These are phyloP conservation scores for Microtus oregoni DNA, from an alignment of 2,113 vertebrate genomes.

Conservation along the genomic window DNA sequence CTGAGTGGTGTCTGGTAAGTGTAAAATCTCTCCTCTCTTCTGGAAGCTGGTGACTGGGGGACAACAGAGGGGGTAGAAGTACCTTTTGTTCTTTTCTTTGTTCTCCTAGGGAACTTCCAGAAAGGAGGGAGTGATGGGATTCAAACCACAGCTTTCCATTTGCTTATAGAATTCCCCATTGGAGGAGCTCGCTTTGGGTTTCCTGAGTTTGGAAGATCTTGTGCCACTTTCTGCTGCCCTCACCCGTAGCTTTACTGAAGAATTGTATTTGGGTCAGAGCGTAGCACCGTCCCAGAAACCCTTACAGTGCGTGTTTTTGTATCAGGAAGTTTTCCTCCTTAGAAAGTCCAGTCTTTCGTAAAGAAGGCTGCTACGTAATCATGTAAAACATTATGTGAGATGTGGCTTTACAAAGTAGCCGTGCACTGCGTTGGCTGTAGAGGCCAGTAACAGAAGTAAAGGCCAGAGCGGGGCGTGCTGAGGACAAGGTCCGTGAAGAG, in stretches of 20 bases:
- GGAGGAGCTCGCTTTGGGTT: background rate
- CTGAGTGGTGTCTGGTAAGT: background rate
- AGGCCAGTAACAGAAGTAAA: background rate
- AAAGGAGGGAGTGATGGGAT: conserved; percentile 21
- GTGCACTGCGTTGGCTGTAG: background rate
- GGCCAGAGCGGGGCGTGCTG: background rate
- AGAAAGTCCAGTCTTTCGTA: background rate
- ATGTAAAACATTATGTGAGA: background rate
- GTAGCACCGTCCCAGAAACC: background rate
- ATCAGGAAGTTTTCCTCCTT: background rate
- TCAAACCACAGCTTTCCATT: background rate
- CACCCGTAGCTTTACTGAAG: background rate
- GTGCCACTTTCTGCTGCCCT: background rate
- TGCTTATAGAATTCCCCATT: conserved; percentile 6
- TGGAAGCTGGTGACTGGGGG: background rate
- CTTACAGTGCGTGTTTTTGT: background rate
- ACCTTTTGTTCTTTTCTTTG: background rate
- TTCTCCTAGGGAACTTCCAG: conserved; percentile 6
- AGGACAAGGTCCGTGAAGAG: background rate
- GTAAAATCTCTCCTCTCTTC: background rate
- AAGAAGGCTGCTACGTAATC: background rate
- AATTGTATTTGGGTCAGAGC: background rate
- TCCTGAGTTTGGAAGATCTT: background rate
- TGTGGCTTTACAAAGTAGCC: background rate
- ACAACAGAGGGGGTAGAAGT: background rate